Base-by-base conservation (phyloP, 2,888 invertebrate species). In the Apeira syringaria region DNA sequence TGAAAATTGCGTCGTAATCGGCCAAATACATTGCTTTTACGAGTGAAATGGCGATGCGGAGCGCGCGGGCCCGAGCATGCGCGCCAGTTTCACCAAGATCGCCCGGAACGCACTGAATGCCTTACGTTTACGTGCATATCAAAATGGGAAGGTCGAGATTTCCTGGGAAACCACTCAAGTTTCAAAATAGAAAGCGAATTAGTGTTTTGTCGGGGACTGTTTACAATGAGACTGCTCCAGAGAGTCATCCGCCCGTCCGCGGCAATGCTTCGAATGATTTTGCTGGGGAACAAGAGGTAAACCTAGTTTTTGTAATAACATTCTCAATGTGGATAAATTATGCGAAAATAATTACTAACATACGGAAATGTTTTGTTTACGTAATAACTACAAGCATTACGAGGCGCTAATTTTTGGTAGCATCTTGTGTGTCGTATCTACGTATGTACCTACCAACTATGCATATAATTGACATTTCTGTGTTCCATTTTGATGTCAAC, bases 141-240 rank as follows among this genome's bases (percentile, higher is more conserved):
- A 92, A 91, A 90, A 94, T 94, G 94, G 94, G 94, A 90, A 93
- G 94, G 91, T 94, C 94, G 86, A 94, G 94, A 92, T 96, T 96
- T 93, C 96, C 96, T 79, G 96, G 96, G 77, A 96, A 95, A 92
- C 96, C 96, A 82, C 93, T 95, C 67, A 96, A 95, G 92, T 94
- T 95, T 90, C 94, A 95, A 80, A 95, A 95, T 90, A 94, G 95
- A 91, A 95, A 95, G 85, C 93, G 96, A 86, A 93, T 96, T 75
- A 95, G 94, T 91, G 95, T 96, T 79, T 91, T 95, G 82, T 93
- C 93, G 69, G 91, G 91, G 68, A 82, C 91, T 74, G 88, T 91
- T 77, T 88, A 88, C 69, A 81, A 87, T 83, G 87, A 88, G 64
- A 83, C 78, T 74, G 62, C 79, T 77, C 67, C 83, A 68, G 86